A percentile compares a stretch with the other conserved stretches of the same genome.
Evolutionary conservation across 2,888 invertebrate species (phyloP).

Genomic region (Aspidiotus rigidus): DNA sequence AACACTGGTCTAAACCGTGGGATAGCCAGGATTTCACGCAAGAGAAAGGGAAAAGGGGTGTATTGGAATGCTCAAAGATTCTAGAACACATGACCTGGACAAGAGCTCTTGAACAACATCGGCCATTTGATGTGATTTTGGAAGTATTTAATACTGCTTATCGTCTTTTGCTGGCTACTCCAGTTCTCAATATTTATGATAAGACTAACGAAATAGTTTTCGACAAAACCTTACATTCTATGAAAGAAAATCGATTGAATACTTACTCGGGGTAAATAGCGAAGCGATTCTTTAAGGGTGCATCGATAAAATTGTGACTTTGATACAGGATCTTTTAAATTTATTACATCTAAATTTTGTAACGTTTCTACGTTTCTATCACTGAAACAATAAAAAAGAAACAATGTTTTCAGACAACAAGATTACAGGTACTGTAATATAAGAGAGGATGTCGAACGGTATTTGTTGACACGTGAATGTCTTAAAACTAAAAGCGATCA

Average conservation of each 20-base stretch:
- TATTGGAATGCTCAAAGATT: too few relatives aligned
- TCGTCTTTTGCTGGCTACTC: too few relatives aligned
- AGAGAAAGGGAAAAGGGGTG: too few relatives aligned
- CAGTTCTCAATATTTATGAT: neutral
- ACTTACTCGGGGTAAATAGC: constrained; percentile 78
- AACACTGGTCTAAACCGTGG: too few relatives aligned
- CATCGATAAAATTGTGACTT: constrained; percentile 83
- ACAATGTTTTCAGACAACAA: neutral
- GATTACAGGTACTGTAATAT: neutral
- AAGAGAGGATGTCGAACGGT: too few relatives aligned
- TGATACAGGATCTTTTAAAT: constrained; percentile 80
- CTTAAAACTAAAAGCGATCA: neutral
- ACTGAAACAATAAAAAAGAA: constrained; percentile 45
- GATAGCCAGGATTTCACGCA: too few relatives aligned
- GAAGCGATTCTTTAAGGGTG: constrained; percentile 75
- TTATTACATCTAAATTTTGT: constrained; percentile 84
- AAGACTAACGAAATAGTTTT: neutral
- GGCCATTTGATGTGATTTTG: too few relatives aligned
- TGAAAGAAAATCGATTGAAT: neutral
- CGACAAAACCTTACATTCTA: too few relatives aligned
- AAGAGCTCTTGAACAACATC: too few relatives aligned
- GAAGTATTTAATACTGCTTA: too few relatives aligned
- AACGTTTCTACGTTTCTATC: constrained; percentile 85
- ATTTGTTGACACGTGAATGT: too few relatives aligned
- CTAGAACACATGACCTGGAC: too few relatives aligned